Conservation (phyloP, 2,113 vertebrate species). For the Romanogobio albipinnatus region DNA sequence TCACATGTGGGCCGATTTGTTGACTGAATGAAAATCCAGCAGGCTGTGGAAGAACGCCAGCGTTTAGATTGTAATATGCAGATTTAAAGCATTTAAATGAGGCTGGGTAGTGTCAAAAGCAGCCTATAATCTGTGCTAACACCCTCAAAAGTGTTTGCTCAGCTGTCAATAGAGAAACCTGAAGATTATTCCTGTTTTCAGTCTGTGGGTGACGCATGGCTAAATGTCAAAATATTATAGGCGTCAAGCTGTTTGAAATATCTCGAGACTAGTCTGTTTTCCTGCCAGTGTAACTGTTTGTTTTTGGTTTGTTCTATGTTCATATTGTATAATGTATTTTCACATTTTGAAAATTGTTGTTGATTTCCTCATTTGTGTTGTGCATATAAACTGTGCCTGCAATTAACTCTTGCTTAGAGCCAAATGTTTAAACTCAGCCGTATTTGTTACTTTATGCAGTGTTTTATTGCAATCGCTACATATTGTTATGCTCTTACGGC, state of each 20-base stretch:
- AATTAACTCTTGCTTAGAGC: not conserved
- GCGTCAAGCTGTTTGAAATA: not conserved
- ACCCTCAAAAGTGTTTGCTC: not conserved
- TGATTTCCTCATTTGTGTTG: not conserved
- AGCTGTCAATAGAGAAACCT: not conserved
- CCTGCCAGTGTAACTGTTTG: not conserved
- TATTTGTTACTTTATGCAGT: not conserved
- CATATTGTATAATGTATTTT: not conserved
- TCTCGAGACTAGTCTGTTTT: not conserved
- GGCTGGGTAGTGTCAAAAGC: not conserved
- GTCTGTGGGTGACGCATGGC: not conserved
- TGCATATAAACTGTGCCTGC: not conserved
- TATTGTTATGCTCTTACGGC: not conserved
- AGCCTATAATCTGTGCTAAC: slow-evolving; percentile 32
- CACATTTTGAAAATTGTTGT: not conserved
- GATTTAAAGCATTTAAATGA: slow-evolving; percentile 45
- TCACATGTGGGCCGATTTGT: not conserved
- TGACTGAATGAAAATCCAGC: not conserved
- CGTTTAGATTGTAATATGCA: slow-evolving; percentile 21
- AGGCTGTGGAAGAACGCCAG: slow-evolving; percentile 3
- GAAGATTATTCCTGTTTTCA: slow-evolving; percentile 1
- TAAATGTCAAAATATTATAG: not conserved
- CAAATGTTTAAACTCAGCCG: not conserved
- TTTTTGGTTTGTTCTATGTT: not conserved
- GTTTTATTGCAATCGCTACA: not conserved